Base-by-base conservation (phyloP, 2,797 vertebrate species). In the Coilia nasus region DNA sequence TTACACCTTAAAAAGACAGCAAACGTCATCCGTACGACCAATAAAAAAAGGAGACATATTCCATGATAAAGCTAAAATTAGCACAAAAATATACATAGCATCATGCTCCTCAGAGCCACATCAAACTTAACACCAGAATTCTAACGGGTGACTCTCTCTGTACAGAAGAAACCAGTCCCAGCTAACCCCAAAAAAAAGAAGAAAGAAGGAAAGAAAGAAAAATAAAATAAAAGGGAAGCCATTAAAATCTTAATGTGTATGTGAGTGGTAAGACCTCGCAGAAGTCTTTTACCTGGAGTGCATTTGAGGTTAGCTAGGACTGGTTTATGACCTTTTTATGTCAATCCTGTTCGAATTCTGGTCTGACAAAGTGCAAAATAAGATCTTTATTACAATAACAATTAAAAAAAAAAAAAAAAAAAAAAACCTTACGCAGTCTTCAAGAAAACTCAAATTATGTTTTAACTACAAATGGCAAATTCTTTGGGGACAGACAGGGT, bases 1-100 rank as follows among this genome's bases (percentile, higher is more conserved):
- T 96, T 94, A 94, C 95, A 96, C 96, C 96, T 44, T 96, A 94
- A 90, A 86, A 85, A 96, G 96, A 95, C 93, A 93, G 95, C 94
- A 93, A 91, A 87, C 21, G 56, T 84, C 21, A 44, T 67, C 56
- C 71, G 75, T 82, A 82, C 82, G 82, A 86, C 59, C 85, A 88
- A 81, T 82, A 83, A 88, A 71, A 71, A 2, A 23, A 17, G 41
- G 56, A 75, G 83, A 87, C 86, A 85, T 81, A 86, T 88, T 90
- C 88, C 89, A 87, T 90, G 88, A 60, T 88, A 82, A 88, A 89
- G 88, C 89, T 85, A 89, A 83, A 86, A 87, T 92, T 90, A 87
- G 82, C 82, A 88, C 80, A 83, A 78, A 89, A 85, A 80, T 87
- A 84, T 83, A 89, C 88, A 88, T 82, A 87, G 88, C 87, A 91